phyloP scores from a whole-genome alignment of 2,888 invertebrate genomes.

The Allygus modestus region DNA sequence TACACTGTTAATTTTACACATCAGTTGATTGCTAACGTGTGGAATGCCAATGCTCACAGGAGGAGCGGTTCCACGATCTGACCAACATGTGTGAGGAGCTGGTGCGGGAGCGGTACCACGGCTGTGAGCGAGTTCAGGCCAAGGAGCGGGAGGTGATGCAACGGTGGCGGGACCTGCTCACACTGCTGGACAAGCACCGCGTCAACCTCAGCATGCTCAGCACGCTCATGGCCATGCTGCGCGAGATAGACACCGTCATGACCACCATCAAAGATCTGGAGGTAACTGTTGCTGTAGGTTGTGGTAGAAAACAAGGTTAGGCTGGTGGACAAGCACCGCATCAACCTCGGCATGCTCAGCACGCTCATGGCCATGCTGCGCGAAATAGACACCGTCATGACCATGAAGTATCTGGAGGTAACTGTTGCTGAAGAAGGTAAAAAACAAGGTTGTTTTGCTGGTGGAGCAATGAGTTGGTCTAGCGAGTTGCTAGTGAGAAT shows the following conservation, averaged over 20 bases:
- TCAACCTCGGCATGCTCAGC: slow-evolving; percentile 86
- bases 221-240: slow-evolving; percentile 89
- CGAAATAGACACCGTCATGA: slow-evolving; percentile 93
- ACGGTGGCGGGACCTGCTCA: slow-evolving; percentile 92
- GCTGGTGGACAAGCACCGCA: slow-evolving; percentile 86
- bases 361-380: slow-evolving; percentile 92
- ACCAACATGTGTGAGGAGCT: slow-evolving; percentile 96
- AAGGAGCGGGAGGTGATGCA: slow-evolving; percentile 88
- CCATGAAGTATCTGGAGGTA: slow-evolving; percentile 90
- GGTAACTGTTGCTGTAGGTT: slow-evolving; percentile 74
- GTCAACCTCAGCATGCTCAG: slow-evolving; percentile 87
- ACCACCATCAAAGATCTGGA: slow-evolving; percentile 91
- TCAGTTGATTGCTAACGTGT: too few relatives aligned
- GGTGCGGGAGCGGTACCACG: slow-evolving; percentile 94
- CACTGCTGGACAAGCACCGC: slow-evolving; percentile 90
- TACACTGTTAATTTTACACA: too few relatives aligned
- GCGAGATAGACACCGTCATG: slow-evolving; percentile 94
- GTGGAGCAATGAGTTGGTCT: too few relatives aligned
- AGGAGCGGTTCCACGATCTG: slow-evolving; percentile 95
- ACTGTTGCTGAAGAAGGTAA: too few relatives aligned
- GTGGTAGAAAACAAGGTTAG: too few relatives aligned
- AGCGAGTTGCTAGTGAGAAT: too few relatives aligned
- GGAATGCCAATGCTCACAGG: slow-evolving; percentile 77
- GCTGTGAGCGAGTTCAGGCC: slow-evolving; percentile 85
- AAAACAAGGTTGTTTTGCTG: too few relatives aligned